Percentiles rank a stretch among this genome's conserved stretches.
Evolutionary conservation across 1,140 invertebrate genomes (phyloP).

Genomic region (Bombus confusus): DNA sequence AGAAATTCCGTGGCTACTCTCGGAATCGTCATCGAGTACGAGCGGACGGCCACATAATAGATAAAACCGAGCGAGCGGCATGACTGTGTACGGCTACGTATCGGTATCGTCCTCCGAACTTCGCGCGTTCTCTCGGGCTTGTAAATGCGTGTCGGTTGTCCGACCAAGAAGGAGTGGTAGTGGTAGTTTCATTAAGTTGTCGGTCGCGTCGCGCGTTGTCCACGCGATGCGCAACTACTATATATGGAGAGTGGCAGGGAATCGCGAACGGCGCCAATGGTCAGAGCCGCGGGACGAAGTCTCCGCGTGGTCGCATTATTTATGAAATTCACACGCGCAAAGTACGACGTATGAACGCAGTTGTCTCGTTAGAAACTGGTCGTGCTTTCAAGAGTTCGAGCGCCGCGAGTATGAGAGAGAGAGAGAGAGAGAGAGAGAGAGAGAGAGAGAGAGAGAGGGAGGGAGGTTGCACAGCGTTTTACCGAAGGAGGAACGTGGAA

Average conservation of each 20-base stretch:
- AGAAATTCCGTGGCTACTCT: constrained; percentile 33
- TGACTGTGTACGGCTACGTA: background rate
- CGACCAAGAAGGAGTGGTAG: background rate
- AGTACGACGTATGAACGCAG: too few species aligned
- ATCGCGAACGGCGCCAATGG: constrained; percentile 54
- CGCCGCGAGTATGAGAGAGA: rapidly evolving
- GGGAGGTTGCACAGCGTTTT: background rate
- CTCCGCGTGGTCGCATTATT: constrained; percentile 2
- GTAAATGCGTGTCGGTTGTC: constrained; percentile 10
- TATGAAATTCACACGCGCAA: background rate
- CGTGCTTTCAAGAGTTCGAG: background rate
- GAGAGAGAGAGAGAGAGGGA: background rate
- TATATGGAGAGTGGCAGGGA: background rate
- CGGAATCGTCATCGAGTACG: constrained; percentile 16
- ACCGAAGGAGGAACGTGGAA: background rate
- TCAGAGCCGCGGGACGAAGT: constrained; percentile 33
- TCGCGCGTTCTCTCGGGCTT: background rate
- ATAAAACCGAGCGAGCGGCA: constrained; percentile 38
- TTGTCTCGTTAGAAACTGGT: background rate
- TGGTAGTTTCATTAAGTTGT: constrained; percentile 48
- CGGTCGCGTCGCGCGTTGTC: constrained; percentile 18
- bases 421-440: background rate
- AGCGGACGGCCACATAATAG: constrained; percentile 39
- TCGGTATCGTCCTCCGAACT: background rate
- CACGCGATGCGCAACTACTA: constrained; percentile 4